These are phyloP conservation scores for Congeria kusceri DNA, from an alignment of 2,888 invertebrate genomes.

Conservation along the genomic window DNA sequence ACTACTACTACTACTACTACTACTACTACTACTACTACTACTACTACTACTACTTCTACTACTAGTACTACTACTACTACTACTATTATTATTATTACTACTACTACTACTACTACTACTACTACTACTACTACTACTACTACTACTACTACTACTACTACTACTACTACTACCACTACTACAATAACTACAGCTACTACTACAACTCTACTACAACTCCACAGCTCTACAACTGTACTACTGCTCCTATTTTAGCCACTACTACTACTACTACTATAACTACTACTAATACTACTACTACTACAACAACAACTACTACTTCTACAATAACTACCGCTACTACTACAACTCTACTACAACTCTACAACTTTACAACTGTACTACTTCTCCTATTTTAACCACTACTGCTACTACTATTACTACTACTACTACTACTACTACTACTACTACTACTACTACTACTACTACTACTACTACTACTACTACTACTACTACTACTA, in stretches of 20 bases:
- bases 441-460: too few relatives aligned
- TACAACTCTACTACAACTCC: background rate
- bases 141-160: slow-evolving; percentile 8
- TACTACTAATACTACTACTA: slow-evolving; percentile 2
- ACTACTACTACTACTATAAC: background rate
- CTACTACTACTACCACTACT: slow-evolving; percentile 4
- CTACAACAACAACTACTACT: too few relatives aligned
- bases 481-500: too few relatives aligned
- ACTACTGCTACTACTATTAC: too few relatives aligned
- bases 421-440: too few relatives aligned
- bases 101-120: too few relatives aligned
- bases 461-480: too few relatives aligned
- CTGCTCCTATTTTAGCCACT: too few relatives aligned
- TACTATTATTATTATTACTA: background rate
- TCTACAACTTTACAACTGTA: too few relatives aligned
- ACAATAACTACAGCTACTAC: background rate
- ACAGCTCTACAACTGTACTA: too few relatives aligned
- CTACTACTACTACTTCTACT: slow-evolving; percentile 1
- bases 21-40: slow-evolving; percentile 11
- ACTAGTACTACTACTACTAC: slow-evolving; percentile 6
- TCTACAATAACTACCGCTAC: too few relatives aligned
- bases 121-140: background rate
- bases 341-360: background rate
- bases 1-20: slow-evolving; percentile 3
- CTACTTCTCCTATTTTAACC: too few relatives aligned